Percentiles rank a stretch among this genome's conserved stretches.
These are phyloP conservation scores for Grus americana DNA, from an alignment of 2,113 vertebrate species.

Conservation along the genomic window DNA sequence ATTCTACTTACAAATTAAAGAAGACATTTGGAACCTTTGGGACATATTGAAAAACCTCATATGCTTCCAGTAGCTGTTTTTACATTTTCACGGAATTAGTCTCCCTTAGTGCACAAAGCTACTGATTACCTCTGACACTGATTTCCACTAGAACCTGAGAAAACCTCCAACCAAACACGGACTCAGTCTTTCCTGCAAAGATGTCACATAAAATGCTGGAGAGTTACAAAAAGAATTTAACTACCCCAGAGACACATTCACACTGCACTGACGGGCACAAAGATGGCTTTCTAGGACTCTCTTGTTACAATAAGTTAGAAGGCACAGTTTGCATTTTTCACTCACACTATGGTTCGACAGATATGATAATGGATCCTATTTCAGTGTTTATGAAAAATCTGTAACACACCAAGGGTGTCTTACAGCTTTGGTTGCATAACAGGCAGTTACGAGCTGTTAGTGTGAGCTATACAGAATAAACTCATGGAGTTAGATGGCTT, in stretches of 20 bases:
- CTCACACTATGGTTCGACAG: not conserved
- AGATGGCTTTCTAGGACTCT: not conserved
- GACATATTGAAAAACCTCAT: not conserved
- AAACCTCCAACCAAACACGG: not conserved
- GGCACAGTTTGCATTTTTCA: not conserved
- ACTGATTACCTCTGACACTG: not conserved
- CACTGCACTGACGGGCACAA: not conserved
- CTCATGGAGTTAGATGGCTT: not conserved
- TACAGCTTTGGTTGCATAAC: not conserved
- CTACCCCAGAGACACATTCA: not conserved
- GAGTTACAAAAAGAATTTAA: not conserved
- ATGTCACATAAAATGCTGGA: not conserved
- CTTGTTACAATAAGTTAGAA: not conserved
- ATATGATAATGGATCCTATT: slow-evolving; percentile 7
- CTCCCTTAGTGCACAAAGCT: not conserved
- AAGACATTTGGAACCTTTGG: not conserved
- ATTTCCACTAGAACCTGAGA: not conserved
- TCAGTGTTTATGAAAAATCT: not conserved
- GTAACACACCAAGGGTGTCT: not conserved
- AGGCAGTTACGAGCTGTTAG: not conserved
- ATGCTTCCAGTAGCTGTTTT: not conserved
- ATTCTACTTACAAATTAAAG: not conserved
- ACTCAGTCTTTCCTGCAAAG: not conserved
- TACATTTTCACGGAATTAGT: not conserved
- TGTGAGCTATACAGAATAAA: not conserved